Base-by-base conservation (phyloP, 2,113 vertebrate species). In the Ibidorhyncha struthersii region DNA sequence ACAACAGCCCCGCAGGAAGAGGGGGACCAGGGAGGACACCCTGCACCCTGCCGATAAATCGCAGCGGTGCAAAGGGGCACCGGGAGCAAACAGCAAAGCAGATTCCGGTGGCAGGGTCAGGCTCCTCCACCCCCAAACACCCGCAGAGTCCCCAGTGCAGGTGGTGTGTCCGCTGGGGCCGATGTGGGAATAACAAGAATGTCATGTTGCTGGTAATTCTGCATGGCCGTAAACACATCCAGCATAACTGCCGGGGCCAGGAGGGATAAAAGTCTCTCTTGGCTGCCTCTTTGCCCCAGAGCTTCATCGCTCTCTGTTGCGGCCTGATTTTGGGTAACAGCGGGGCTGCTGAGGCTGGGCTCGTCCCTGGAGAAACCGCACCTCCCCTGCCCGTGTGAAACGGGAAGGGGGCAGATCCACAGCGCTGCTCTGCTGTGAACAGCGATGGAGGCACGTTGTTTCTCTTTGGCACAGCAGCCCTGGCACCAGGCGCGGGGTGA, bases 71-170 rank as follows among this genome's bases (percentile, higher is more conserved):
- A 6, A 14, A 58, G 26, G 43, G 65, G 71, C 50, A 11, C 23
- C 0, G 4, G 69, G 55, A 90, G 59, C n/a, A 30, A 56, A 3
- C 0, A 15, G 40, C 0, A 1, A 55, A 79, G 59, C 67, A 67
- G 72, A 59, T 43, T 50, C 13, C 0, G 0, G 38, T 0, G 1
- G 2, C 0, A 3, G 38, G 66, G 30, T 14, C 0, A 7, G 32
- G 63, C 47, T 63, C 11, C 66, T 66, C 63, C 1, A 1, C 19
- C 27, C 62, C 45, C 40, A n/a, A 13, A 10, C 43, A 3, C 52
- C 65, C 0, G 6, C 90, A 38, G 82, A 87, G 72, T 14, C 21
- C 34, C 3, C 2, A 8, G 6, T n/a, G 82, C 0, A 3, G 81
- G 90, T 1, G 4, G 2, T 5, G 47, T 1, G 17, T 72, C 81